Conservation (phyloP, 2,888 invertebrate genomes). For the Chesias legatella region DNA sequence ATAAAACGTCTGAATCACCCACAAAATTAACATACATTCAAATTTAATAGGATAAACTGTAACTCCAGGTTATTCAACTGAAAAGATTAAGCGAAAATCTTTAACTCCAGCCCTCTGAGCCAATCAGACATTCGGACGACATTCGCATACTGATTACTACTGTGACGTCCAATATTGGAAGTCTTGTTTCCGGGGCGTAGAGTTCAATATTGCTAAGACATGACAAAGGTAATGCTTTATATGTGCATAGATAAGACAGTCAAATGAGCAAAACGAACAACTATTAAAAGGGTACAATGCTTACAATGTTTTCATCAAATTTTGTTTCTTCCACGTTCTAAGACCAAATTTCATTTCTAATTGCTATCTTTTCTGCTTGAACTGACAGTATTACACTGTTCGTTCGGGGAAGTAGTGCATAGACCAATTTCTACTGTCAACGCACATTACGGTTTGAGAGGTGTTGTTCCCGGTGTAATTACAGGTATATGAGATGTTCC, state of each 20-base stretch:
- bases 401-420: too few species aligned
- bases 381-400: too few species aligned
- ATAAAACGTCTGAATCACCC: constrained; percentile 2
- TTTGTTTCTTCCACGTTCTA: too few species aligned
- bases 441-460: too few species aligned
- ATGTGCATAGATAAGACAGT: constrained; percentile 13
- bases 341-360: too few species aligned
- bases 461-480: too few species aligned
- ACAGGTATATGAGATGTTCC: too few species aligned
- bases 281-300: too few species aligned
- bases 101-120: constrained; percentile 49
- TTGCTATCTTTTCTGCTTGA: too few species aligned
- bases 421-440: too few species aligned
- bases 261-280: not conserved
- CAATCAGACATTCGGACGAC: constrained; percentile 61
- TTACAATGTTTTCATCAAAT: too few species aligned
- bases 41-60: constrained; percentile 51
- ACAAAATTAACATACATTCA: constrained; percentile 26
- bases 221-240: constrained; percentile 24
- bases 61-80: constrained; percentile 56
- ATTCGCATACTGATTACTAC: constrained; percentile 59
- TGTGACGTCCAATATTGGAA: constrained; percentile 12
- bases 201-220: constrained; percentile 21
- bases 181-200: constrained; percentile 15
- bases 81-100: constrained; percentile 64